Evolutionary conservation across 23 tunicate species (phyloP).

Genomic region (Clavelina lepadiformis): DNA sequence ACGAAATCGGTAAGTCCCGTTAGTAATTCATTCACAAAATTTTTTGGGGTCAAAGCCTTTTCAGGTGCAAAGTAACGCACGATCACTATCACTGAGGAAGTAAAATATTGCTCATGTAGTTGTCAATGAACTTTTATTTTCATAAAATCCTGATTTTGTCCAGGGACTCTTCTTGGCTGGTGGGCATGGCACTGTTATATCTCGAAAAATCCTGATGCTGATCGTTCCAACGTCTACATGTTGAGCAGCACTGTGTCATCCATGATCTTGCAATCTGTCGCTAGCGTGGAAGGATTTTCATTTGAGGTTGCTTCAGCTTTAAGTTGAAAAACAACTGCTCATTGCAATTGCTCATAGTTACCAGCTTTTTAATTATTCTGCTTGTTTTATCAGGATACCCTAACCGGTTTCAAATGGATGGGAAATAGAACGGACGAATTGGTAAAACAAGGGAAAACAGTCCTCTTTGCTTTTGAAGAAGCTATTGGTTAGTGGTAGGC

Average conservation of each 20-base stretch:
- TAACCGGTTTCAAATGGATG: slow-evolving; percentile 99
- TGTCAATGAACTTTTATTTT: too few species aligned
- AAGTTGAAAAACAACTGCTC: not conserved
- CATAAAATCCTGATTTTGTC: too few species aligned
- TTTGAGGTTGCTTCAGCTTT: slow-evolving; percentile 52
- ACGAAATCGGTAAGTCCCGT: slow-evolving; percentile 69
- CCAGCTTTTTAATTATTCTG: not conserved
- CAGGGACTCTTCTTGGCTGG: slow-evolving; percentile 97
- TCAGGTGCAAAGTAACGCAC: too few species aligned
- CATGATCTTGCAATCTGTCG: slow-evolving; percentile 67
- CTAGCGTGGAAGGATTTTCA: slow-evolving; percentile 71
- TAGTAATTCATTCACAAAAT: not conserved
- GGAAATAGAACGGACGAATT: slow-evolving; percentile 69
- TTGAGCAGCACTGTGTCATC: slow-evolving; percentile 96
- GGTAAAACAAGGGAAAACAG: slow-evolving; percentile 58
- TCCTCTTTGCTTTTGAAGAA: slow-evolving; percentile 94
- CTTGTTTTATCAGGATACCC: slow-evolving; percentile 65
- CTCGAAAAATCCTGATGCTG: slow-evolving; percentile 34
- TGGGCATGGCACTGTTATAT: slow-evolving; percentile 73
- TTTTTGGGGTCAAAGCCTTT: too few species aligned
- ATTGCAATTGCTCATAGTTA: too few species aligned
- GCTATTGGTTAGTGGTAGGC: slow-evolving; percentile 73
- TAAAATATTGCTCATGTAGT: too few species aligned
- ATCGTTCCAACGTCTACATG: slow-evolving; percentile 67
- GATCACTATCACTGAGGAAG: too few species aligned